Evolutionary conservation across 1,140 invertebrate species (phyloP), one percentile per base, ranked within the genome.

Genomic region (Drosophila sechellia): DNA sequence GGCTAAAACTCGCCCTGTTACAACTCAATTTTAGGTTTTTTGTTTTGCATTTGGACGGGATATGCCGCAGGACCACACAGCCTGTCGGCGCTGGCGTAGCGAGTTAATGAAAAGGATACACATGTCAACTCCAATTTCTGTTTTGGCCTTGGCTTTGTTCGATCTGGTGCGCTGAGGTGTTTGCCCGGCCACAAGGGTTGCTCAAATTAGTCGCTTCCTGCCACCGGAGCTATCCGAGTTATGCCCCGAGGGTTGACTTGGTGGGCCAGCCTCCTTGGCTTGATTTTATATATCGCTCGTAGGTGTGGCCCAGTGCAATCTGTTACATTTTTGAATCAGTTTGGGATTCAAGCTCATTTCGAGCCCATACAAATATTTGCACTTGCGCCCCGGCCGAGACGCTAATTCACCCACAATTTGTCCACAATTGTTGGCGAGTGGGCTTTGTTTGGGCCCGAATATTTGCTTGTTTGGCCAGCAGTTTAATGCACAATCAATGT

Each of bases 41-140:
- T 12, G 72, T 39, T 58, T 81, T 83, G 55, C 35, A 77, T 72
- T 61, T 46, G 31, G 39, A 46, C 52, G 46, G 74, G 49, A 68
- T 50, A 64, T 58, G 64, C 66, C 50, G 58, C 64, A 55, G 64
- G 53, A 72, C 49, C 59, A 54, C 55, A 65, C 42, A 72, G 79
- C 45, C 63, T 70, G 63, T 58, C 50, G 72, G 27, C 75, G 74
- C 57, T 78, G 65, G 75, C 72, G 84, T 87, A 81, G 84, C 77
- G 89, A 91, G 84, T 91, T 91, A 91, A 91, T 91, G 89, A 91
- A 91, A 91, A 91, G 89, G 89, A 91, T 91, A 91, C 89, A 91
- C 89, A 91, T 91, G 89, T 91, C 89, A 91, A 89, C 80, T 91
- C 81, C 74, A 91, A 91, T 91, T 91, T 89, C 73, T 73, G 75